These are phyloP conservation scores for Eulemur albifrons DNA, from an alignment of 2,797 vertebrate species.

Conservation along the genomic window DNA sequence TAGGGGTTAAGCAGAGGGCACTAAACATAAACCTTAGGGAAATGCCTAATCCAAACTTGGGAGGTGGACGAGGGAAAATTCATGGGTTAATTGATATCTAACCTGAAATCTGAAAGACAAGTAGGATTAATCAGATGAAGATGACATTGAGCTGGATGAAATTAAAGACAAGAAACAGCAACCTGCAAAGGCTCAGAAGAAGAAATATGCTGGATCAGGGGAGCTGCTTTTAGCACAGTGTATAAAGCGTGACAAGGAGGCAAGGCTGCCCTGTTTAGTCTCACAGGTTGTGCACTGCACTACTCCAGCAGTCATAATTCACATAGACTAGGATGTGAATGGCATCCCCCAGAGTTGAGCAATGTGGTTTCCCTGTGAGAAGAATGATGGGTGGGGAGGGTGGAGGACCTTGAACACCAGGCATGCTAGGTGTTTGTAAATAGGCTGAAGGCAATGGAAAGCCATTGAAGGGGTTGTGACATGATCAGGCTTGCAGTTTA, in stretches of 20 bases:
- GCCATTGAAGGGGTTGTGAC: not conserved
- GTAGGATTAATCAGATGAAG: not conserved
- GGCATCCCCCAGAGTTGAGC: not conserved
- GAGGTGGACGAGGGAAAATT: not conserved
- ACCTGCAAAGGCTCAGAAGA: not conserved
- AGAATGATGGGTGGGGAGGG: not conserved
- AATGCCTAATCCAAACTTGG: not conserved
- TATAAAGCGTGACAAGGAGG: not conserved
- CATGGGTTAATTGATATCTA: not conserved
- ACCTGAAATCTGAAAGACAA: not conserved
- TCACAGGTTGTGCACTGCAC: not conserved
- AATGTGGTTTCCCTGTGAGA: not conserved
- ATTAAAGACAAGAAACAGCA: not conserved
- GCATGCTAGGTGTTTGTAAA: not conserved
- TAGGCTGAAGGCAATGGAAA: not conserved
- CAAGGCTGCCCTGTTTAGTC: not conserved
- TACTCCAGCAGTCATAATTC: not conserved
- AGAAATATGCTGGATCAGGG: not conserved
- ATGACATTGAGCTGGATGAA: not conserved
- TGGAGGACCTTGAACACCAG: not conserved
- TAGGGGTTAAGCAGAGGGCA: conserved; percentile 8
- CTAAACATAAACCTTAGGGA: not conserved
- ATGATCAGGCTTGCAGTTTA: not conserved
- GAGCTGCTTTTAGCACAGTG: not conserved
- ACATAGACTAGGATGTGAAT: not conserved